Percentiles rank a stretch among this genome's conserved stretches.
These are phyloP conservation scores for Delia radicum DNA, from an alignment of 1,140 invertebrate species.

Conservation along the genomic window DNA sequence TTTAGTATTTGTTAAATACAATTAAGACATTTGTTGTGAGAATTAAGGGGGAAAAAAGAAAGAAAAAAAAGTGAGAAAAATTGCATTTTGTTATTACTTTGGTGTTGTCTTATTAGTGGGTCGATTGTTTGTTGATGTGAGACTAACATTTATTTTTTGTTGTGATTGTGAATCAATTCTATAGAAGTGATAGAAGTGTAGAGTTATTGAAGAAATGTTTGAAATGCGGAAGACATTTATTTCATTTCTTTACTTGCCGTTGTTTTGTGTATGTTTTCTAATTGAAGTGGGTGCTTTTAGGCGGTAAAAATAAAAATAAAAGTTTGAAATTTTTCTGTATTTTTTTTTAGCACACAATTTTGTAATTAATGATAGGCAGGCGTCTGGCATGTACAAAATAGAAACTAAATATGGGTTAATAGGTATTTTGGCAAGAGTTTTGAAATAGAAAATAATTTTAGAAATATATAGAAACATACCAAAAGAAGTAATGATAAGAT, in stretches of 20 bases:
- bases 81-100: neutral
- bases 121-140: neutral
- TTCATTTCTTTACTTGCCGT: neutral
- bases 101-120: conserved; percentile 3
- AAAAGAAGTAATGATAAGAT: no score
- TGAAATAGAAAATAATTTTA: neutral
- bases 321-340: neutral
- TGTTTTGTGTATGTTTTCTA: neutral
- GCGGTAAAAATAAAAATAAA: conserved; percentile 1
- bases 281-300: conserved; percentile 20
- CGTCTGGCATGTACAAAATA: conserved; percentile 12
- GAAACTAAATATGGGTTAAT: conserved; percentile 20
- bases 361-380: conserved; percentile 19
- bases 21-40: no score
- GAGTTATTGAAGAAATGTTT: conserved; percentile 4
- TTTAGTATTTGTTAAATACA: neutral
- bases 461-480: no score
- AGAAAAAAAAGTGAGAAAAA: neutral
- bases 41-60: neutral
- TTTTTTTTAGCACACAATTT: neutral
- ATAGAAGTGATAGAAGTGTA: neutral
- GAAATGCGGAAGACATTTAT: conserved; percentile 16
- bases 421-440: conserved; percentile 13
- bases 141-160: neutral
- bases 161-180: neutral